Base-by-base conservation (phyloP, 2,113 vertebrate species). In the Cinclus mexicanus region DNA sequence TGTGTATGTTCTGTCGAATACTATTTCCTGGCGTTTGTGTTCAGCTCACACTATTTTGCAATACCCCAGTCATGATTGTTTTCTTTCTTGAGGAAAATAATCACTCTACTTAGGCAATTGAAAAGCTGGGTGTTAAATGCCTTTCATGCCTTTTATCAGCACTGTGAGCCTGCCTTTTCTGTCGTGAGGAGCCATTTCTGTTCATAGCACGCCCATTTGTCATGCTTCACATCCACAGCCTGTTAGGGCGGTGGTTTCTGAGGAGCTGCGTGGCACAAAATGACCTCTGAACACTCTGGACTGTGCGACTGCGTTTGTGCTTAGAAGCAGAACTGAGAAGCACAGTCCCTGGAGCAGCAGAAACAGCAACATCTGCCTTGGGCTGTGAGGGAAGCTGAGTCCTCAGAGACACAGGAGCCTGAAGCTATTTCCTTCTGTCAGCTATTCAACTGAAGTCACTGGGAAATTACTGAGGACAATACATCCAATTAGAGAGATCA, bases 71-170 rank as follows among this genome's bases (percentile, higher is more conserved):
- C 55, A 29, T 12, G 22, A 76, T 18, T 86, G 59, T 88, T 86
- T 90, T 70, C 49, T 83, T 94, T 90, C 88, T 90, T 68, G 75
- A 84, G 46, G 82, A 93, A 92, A 85, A 93, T 64, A 76, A 83
- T 65, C 79, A 64, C 61, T 82, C 44, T 53, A 4, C 57, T 87
- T 87, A 85, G 41, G 63, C 74, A 53, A 49, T 19, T 60, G 70
- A 88, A 83, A 94, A 92, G 22, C 79, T 76, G 53, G 14, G 15
- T 19, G 70, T 76, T 87, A n/a, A 91, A 90, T 39, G 59, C 28
- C 75, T 77, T 85, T 57, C n/a, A 3, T 46, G 75, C n/a, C 88
- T 83, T 94, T 79, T 83, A 76, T 56, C 80, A 81, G 72, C 55
- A 6, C 37, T 11, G 14, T 4, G 29, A 2, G 8, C 50, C 24